A percentile compares a stretch with the other conserved stretches of the same genome.
phyloP scores from a whole-genome alignment of 2,888 invertebrate species.

The Dasypolia templi region DNA sequence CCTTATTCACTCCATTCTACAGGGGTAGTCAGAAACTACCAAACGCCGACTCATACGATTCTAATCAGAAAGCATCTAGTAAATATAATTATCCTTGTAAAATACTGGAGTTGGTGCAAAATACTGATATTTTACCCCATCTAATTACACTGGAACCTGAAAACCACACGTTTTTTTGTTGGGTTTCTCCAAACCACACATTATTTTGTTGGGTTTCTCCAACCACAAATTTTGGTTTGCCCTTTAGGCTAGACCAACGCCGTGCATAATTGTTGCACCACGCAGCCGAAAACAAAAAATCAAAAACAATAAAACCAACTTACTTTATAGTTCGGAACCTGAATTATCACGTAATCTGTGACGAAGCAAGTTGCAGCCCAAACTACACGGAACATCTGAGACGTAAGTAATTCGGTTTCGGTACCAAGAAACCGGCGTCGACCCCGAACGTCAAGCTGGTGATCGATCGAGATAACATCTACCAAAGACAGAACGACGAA shows the following conservation, averaged over 20 bases:
- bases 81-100: not conserved
- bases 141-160: not conserved
- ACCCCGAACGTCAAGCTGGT: conserved; percentile 68
- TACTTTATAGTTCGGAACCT: conserved; percentile 29
- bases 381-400: conserved; percentile 59
- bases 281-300: conserved; percentile 23
- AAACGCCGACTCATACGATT: not conserved
- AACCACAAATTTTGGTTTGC: conserved; percentile 6
- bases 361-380: conserved; percentile 46
- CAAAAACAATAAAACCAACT: conserved; percentile 31
- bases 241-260: not conserved
- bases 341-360: conserved; percentile 54
- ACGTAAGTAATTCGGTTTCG: conserved; percentile 61
- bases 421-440: conserved; percentile 62
- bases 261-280: conserved; percentile 32
- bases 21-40: too few species aligned
- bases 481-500: conserved; percentile 5
- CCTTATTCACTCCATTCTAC: not conserved
- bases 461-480: conserved; percentile 72
- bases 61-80: not conserved
- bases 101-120: not conserved
- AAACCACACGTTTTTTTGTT: not conserved
- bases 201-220: conserved; percentile 20
- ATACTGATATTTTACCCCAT: not conserved
- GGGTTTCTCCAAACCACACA: conserved; percentile 33